phyloP scores from a whole-genome alignment of 2,888 invertebrate species.

The Xylocampa areola region DNA sequence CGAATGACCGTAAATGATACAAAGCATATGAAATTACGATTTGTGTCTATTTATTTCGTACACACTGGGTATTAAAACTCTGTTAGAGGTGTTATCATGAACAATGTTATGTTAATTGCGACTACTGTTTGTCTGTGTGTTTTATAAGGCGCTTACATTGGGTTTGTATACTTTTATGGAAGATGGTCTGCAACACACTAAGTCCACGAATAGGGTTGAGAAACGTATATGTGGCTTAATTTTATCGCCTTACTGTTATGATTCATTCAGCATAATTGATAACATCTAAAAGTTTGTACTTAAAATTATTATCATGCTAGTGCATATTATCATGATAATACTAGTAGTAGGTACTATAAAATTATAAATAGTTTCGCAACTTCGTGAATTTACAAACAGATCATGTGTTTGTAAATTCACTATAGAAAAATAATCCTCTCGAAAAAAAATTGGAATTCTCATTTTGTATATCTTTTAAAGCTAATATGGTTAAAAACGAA shows the following conservation, averaged over 20 bases:
- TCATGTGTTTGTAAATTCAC: too few relatives aligned
- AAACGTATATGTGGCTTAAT: slow-evolving; percentile 19
- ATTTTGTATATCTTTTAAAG: too few relatives aligned
- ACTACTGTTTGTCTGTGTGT: slow-evolving; percentile 53
- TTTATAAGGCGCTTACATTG: slow-evolving; percentile 12
- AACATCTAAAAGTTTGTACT: slow-evolving; percentile 31
- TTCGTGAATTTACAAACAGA: too few relatives aligned
- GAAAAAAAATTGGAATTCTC: too few relatives aligned
- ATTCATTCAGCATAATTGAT: slow-evolving; percentile 35
- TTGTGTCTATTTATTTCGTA: slow-evolving; percentile 49
- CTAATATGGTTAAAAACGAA: too few relatives aligned
- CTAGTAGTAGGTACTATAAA: too few relatives aligned
- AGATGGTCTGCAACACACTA: slow-evolving; percentile 2
- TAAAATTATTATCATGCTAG: too few relatives aligned
- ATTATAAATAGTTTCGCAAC: too few relatives aligned
- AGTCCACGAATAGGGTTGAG: slow-evolving; percentile 4
- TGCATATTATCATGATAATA: neutral
- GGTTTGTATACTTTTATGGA: slow-evolving; percentile 9
- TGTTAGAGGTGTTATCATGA: slow-evolving; percentile 50
- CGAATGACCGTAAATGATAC: slow-evolving; percentile 72
- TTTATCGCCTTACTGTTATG: slow-evolving; percentile 4
- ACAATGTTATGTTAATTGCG: slow-evolving; percentile 34
- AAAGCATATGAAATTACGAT: slow-evolving; percentile 61
- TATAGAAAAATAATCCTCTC: too few relatives aligned
- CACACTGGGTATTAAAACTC: slow-evolving; percentile 51